Base-by-base conservation (phyloP, 2,797 vertebrate genomes). In the Phalanger gymnotis region DNA sequence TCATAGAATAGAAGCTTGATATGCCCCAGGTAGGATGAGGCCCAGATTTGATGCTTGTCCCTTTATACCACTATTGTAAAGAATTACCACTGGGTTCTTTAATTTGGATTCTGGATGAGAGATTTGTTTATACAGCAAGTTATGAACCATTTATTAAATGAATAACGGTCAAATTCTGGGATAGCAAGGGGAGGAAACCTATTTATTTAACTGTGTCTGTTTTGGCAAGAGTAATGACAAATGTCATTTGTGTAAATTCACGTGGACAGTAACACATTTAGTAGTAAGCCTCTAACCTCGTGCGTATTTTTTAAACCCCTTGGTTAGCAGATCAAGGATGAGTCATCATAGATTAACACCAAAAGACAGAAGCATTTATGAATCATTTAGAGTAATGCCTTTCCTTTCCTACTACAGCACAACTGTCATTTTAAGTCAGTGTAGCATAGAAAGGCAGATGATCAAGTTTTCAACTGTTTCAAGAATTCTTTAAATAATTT, bases 401-500 rank as follows among this genome's bases (percentile, higher is more conserved):
- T 66, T 94, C 53, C 51, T 95, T 56, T 25, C 31, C 0, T 4
- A 13, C n/a, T 58, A 95, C 11, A 92, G 25, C 31, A 95, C 5
- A 94, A 66, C 92, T 95, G 89, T 34, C 73, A 53, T 61, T 95
- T 90, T 92, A 92, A 94, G 22, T 96, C 51, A 91, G 31, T n/a
- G 10, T 93, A 25, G 34, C 14, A 19, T 58, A 52, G 54, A 91
- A 90, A 90, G n/a, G 52, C 94, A 96, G 90, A 95, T 93, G 61
- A 52, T 7, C 31, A 2, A 19, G 25, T 1, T 81, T 81, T 81
- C n/a, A 81, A 6, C 2, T 10, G 0, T 73, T 92, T 90, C 25
- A 91, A 93, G 51, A 92, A 94, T 92, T 95, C 57, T 95, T 90
- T 93, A 95, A 91, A 89, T 58, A 14, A 92, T 55, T 87, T 57